Percentiles rank a stretch among this genome's conserved stretches.
phyloP scores from a whole-genome alignment of 2,113 vertebrate species.

The Nettapus auritus region DNA sequence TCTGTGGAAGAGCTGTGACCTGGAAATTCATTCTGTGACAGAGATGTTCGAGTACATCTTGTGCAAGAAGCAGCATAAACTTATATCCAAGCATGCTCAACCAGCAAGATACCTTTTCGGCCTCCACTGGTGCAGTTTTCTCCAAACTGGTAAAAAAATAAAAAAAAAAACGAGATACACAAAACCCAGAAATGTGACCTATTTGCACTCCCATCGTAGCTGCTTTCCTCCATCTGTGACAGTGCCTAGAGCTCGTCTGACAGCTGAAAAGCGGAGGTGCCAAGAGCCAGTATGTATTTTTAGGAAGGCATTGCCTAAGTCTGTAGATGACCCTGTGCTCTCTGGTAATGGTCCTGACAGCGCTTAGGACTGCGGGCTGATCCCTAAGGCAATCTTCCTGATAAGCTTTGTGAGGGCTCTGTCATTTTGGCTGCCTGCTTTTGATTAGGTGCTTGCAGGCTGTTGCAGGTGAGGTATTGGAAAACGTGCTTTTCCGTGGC shows the following conservation, averaged over 20 bases:
- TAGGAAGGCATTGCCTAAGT: background rate
- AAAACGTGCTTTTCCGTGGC: background rate
- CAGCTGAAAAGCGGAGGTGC: conserved; percentile 1
- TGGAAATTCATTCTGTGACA: background rate
- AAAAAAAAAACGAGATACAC: background rate
- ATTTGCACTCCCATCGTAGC: background rate
- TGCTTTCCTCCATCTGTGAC: background rate
- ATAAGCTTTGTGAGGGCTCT: conserved; percentile 8
- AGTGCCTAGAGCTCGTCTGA: background rate
- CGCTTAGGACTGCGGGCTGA: background rate
- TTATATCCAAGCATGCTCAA: background rate
- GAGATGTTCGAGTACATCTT: background rate
- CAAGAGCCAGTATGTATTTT: background rate
- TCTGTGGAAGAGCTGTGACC: background rate
- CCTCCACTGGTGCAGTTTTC: background rate
- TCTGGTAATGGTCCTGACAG: background rate
- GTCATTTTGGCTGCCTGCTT: conserved; percentile 14
- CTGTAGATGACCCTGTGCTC: background rate
- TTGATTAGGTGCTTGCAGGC: background rate
- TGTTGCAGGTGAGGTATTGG: background rate
- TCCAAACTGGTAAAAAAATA: background rate
- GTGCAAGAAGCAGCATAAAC: background rate
- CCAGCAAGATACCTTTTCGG: background rate
- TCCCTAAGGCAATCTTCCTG: background rate
- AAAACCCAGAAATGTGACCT: background rate